A percentile compares a stretch with the other conserved stretches of the same genome.
Evolutionary conservation across 1,140 invertebrate species (phyloP).

Genomic region (Hyposmocoma kahamanoa): DNA sequence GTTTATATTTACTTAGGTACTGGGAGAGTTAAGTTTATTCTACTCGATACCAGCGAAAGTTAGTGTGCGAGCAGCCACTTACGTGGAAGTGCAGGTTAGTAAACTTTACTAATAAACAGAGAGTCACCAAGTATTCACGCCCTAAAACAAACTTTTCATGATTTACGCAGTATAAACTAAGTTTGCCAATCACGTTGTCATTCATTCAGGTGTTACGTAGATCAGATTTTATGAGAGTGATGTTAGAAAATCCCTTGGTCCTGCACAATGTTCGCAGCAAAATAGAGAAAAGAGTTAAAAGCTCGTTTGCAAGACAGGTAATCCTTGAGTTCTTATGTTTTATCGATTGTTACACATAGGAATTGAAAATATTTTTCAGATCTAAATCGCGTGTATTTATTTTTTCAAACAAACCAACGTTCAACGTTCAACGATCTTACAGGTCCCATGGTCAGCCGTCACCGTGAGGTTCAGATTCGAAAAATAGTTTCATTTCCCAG

Average conservation of each 20-base stretch:
- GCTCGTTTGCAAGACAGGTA: slow-evolving; percentile 38
- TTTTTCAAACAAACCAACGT: no score
- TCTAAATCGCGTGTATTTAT: no score
- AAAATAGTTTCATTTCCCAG: no score
- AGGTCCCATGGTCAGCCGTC: no score
- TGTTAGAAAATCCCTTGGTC: slow-evolving; percentile 42
- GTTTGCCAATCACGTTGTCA: not conserved
- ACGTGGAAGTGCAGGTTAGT: slow-evolving; percentile 58
- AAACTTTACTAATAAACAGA: not conserved
- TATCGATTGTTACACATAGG: no score
- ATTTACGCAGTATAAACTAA: not conserved
- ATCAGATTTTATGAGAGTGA: slow-evolving; percentile 54
- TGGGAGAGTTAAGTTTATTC: slow-evolving; percentile 62
- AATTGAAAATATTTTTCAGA: no score
- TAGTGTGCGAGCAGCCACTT: slow-evolving; percentile 60
- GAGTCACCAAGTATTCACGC: not conserved
- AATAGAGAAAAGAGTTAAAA: slow-evolving; percentile 32
- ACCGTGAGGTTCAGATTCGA: no score
- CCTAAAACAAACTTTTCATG: not conserved
- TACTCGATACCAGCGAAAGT: slow-evolving; percentile 64
- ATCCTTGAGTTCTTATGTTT: no score
- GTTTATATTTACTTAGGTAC: no score
- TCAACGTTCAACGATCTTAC: no score
- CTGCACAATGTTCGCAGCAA: slow-evolving; percentile 38
- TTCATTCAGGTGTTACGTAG: slow-evolving; percentile 23